A percentile compares a stretch with the other conserved stretches of the same genome.
Conservation (phyloP, 2,888 invertebrate genomes). For the Drosophila subsilvestris region DNA sequence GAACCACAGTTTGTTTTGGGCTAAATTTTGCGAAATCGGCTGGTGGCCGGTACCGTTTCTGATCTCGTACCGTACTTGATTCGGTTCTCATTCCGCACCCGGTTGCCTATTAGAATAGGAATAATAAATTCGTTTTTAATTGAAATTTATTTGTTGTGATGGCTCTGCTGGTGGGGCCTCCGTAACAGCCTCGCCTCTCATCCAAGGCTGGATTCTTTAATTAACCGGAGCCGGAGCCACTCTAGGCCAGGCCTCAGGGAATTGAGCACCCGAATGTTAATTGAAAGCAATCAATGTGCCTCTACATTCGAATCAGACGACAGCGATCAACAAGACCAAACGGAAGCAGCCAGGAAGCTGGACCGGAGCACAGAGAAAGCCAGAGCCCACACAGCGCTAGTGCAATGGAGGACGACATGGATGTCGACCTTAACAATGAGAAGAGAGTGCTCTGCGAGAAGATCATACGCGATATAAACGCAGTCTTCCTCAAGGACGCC, state of each 20-base stretch:
- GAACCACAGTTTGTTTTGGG: not conserved
- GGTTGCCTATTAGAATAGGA: conserved; percentile 13
- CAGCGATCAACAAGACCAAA: conserved; percentile 45
- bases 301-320: conserved; percentile 65
- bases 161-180: conserved; percentile 32
- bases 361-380: no score
- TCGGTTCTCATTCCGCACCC: conserved; percentile 27
- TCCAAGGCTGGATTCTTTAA: conserved; percentile 24
- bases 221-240: conserved; percentile 32
- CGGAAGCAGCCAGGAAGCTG: conserved; percentile 21
- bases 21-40: not conserved
- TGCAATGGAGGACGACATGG: conserved; percentile 60
- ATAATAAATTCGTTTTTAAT: conserved; percentile 59
- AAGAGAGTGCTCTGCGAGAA: conserved; percentile 91
- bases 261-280: conserved; percentile 47
- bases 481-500: conserved; percentile 89
- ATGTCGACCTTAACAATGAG: conserved; percentile 85
- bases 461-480: conserved; percentile 91
- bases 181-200: conserved; percentile 3
- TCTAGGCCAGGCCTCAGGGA: conserved; percentile 5
- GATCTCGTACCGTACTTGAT: not conserved
- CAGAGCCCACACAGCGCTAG: not conserved
- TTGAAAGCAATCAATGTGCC: conserved; percentile 74
- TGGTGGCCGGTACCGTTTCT: not conserved
- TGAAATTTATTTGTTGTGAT: conserved; percentile 71